Conservation (phyloP, 2,113 vertebrate species). For the Promerops cafer region DNA sequence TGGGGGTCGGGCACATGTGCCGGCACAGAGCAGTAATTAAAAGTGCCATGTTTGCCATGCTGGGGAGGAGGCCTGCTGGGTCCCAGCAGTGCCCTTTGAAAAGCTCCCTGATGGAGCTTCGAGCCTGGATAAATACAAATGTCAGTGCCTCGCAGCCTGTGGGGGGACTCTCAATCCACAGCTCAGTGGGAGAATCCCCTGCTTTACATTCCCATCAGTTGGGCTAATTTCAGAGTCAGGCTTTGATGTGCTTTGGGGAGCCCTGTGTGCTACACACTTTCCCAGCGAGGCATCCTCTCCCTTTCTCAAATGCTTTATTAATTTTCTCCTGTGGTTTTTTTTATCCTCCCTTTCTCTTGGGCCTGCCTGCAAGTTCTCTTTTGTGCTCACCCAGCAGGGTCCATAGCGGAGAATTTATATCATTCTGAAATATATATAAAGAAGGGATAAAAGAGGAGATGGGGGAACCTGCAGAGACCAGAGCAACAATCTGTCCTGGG, state of each 20-base stretch:
- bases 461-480: slow-evolving; percentile 29
- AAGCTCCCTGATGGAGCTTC: slow-evolving; percentile 42
- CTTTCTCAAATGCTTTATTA: slow-evolving; percentile 64
- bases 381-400: slow-evolving; percentile 32
- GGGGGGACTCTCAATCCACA: slow-evolving; percentile 57
- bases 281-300: slow-evolving; percentile 52
- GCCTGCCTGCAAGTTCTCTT: slow-evolving; percentile 43
- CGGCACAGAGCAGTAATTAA: slow-evolving; percentile 49
- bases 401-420: slow-evolving; percentile 42
- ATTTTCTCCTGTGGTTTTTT: slow-evolving; percentile 65
- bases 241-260: slow-evolving; percentile 66
- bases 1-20: slow-evolving; percentile 57
- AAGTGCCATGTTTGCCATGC: slow-evolving; percentile 52
- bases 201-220: slow-evolving; percentile 58
- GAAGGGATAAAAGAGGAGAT: slow-evolving; percentile 46
- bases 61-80: slow-evolving; percentile 58
- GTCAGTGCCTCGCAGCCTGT: slow-evolving; percentile 50
- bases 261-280: slow-evolving; percentile 57
- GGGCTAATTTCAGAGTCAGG: slow-evolving; percentile 64
- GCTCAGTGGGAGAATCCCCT: slow-evolving; percentile 62
- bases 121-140: slow-evolving; percentile 59
- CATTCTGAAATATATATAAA: slow-evolving; percentile 46
- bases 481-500: neutral
- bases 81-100: slow-evolving; percentile 60
- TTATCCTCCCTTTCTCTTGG: slow-evolving; percentile 61